Percentiles rank a stretch among this genome's conserved stretches.
phyloP scores from a whole-genome alignment of 1,140 invertebrate species.

The Bombus vancouverensis region DNA sequence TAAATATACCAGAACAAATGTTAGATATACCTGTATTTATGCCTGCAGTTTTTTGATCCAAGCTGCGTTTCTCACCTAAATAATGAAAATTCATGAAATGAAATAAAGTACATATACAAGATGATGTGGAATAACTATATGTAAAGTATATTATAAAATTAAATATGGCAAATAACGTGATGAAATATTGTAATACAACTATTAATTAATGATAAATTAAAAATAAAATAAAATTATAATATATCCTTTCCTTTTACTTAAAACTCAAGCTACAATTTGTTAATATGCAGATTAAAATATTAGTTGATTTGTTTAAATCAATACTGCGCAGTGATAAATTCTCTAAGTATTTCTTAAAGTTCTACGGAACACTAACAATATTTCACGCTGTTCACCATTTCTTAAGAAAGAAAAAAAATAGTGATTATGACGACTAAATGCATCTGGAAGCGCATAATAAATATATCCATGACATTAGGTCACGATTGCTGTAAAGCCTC shows the following conservation, averaged over 20 bases:
- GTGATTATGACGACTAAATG: constrained; percentile 43
- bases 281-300: background rate
- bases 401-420: constrained; percentile 38
- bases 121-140: constrained; percentile 7
- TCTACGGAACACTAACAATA: constrained; percentile 45
- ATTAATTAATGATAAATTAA: background rate
- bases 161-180: constrained; percentile 54
- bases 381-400: constrained; percentile 62
- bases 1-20: constrained; percentile 21
- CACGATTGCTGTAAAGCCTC: background rate
- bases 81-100: constrained; percentile 60
- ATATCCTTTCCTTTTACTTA: background rate
- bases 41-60: constrained; percentile 72
- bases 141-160: constrained; percentile 33
- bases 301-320: constrained; percentile 1
- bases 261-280: background rate
- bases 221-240: background rate
- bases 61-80: constrained; percentile 78
- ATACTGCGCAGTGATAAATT: constrained; percentile 26
- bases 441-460: constrained; percentile 54
- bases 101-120: constrained; percentile 34
- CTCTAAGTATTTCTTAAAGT: constrained; percentile 1
- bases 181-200: constrained; percentile 54
- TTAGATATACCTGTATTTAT: constrained; percentile 59
- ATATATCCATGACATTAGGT: constrained; percentile 19